These are phyloP conservation scores for Oreochromis grahami DNA, from an alignment of 2,797 vertebrate genomes.

Conservation along the genomic window DNA sequence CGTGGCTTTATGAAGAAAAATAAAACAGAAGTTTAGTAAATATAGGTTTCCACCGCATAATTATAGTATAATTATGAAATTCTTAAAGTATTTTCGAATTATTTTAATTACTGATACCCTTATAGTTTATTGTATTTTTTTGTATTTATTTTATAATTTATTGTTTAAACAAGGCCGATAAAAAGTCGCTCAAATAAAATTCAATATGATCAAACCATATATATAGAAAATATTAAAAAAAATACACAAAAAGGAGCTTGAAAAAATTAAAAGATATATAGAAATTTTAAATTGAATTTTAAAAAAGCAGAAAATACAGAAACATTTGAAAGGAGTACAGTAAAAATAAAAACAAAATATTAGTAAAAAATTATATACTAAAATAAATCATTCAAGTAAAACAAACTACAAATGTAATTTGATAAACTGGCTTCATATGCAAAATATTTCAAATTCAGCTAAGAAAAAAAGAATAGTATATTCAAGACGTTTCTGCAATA, in stretches of 20 bases:
- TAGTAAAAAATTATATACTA: not conserved
- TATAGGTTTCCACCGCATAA: not conserved
- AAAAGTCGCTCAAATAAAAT: too few species aligned
- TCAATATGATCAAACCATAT: too few species aligned
- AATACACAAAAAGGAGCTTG: not conserved
- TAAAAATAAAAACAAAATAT: not conserved
- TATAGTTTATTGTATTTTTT: not conserved
- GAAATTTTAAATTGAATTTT: not conserved
- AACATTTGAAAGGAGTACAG: not conserved
- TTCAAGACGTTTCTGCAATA: not conserved
- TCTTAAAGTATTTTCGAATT: not conserved
- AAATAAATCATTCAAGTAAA: not conserved
- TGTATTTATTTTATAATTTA: not conserved
- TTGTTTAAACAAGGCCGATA: not conserved
- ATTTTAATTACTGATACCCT: not conserved
- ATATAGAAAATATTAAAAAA: too few species aligned
- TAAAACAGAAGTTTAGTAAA: not conserved
- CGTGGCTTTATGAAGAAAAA: not conserved
- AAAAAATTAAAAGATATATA: accelerated
- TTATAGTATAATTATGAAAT: not conserved
- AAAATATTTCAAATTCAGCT: not conserved
- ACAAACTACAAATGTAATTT: not conserved
- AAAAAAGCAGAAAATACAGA: not conserved
- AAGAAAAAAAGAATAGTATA: not conserved
- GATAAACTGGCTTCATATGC: not conserved